Percentiles rank a stretch among this genome's conserved stretches.
Evolutionary conservation across 1,140 invertebrate species (phyloP).

Genomic region (Drosophila kanapiae): DNA sequence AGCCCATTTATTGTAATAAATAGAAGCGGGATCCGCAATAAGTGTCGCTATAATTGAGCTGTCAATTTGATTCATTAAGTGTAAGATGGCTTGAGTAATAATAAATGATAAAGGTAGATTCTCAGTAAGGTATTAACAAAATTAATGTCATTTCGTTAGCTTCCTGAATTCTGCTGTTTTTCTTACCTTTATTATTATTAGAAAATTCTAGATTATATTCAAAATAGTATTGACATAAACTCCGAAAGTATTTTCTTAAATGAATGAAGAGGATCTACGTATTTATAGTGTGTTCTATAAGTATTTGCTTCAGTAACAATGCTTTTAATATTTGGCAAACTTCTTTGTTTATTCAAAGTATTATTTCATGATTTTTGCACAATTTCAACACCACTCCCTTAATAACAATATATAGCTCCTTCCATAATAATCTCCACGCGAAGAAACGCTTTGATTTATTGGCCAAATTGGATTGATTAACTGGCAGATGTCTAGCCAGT

Average conservation of each 20-base stretch:
- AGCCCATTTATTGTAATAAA: not conserved
- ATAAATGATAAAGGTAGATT: not conserved
- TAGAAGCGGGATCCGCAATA: not conserved
- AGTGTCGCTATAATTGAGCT: not conserved
- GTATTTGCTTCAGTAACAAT: no score
- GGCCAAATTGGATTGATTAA: constrained; percentile 2
- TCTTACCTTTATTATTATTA: not conserved
- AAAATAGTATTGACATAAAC: not conserved
- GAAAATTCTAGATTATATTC: not conserved
- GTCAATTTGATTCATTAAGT: not conserved
- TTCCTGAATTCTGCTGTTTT: not conserved
- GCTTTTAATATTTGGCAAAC: not conserved
- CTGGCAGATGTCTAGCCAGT: constrained; percentile 27
- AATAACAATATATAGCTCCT: not conserved
- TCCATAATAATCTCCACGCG: no score
- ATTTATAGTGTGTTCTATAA: no score
- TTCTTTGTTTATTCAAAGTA: not conserved
- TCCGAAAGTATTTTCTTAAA: no score
- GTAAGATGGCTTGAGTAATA: not conserved
- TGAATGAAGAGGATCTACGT: not conserved
- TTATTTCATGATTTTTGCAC: not conserved
- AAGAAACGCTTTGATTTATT: constrained; percentile 6
- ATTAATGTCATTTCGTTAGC: not conserved
- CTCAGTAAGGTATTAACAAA: not conserved
- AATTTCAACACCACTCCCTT: not conserved